phyloP scores from a whole-genome alignment of 2,797 vertebrate genomes.

The Anabas testudineus region DNA sequence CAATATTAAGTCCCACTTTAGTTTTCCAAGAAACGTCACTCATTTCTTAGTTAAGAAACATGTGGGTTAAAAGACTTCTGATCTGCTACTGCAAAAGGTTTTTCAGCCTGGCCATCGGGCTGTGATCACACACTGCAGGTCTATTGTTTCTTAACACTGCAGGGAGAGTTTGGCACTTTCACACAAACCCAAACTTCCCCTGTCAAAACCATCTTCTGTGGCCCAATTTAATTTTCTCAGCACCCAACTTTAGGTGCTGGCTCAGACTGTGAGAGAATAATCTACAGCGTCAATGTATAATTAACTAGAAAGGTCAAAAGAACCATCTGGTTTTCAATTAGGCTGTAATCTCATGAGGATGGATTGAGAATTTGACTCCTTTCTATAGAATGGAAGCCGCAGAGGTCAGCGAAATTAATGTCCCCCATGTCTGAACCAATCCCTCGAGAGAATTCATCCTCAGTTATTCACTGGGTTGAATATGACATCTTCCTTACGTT shows the following conservation, averaged over 20 bases:
- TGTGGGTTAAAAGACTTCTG: background rate
- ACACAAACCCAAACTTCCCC: constrained; percentile 32
- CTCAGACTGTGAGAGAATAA: constrained; percentile 47
- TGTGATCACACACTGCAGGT: constrained; percentile 5
- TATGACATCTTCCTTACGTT: constrained; percentile 36
- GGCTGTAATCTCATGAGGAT: constrained; percentile 57
- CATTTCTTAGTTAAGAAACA: no score
- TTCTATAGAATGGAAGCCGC: constrained; percentile 49
- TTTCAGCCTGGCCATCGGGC: background rate
- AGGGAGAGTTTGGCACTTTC: constrained; percentile 23
- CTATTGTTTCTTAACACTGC: background rate
- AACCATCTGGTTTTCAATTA: constrained; percentile 70
- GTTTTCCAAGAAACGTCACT: no score
- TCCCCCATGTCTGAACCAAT: constrained; percentile 54
- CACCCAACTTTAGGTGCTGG: constrained; percentile 26
- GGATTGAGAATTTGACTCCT: constrained; percentile 35
- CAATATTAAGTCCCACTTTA: no score
- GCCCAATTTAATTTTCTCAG: constrained; percentile 46
- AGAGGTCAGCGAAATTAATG: constrained; percentile 57
- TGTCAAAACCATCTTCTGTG: constrained; percentile 26
- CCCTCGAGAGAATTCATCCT: constrained; percentile 29
- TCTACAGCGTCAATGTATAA: constrained; percentile 59
- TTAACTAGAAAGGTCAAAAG: constrained; percentile 69
- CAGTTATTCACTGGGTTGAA: constrained; percentile 25
- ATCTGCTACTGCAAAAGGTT: background rate